Percentiles rank a stretch among this genome's conserved stretches.
Conservation (phyloP, 2,888 invertebrate genomes). For the Stictocephala bisonia region DNA sequence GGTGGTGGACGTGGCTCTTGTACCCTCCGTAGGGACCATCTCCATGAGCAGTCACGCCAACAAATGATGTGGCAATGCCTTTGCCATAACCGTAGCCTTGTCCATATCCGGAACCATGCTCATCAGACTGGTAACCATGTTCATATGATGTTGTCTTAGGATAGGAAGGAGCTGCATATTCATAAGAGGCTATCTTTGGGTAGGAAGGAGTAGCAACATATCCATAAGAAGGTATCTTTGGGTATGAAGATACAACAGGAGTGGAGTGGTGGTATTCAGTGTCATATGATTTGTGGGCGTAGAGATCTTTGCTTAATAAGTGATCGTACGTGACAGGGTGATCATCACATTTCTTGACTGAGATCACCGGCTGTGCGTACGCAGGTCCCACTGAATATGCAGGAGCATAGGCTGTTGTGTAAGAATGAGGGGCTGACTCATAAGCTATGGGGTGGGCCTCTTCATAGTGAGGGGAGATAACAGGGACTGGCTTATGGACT, state of each 20-base stretch:
- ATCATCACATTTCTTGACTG: conserved; percentile 9
- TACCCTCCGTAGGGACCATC: conserved; percentile 63
- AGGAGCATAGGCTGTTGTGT: background rate
- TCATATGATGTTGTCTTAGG: background rate
- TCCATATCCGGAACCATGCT: background rate
- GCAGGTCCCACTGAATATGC: background rate
- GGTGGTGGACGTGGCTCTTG: conserved; percentile 5
- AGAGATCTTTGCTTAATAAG: background rate
- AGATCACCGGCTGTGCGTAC: background rate
- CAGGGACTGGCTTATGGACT: conserved; percentile 29
- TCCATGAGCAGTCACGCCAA: conserved; percentile 62
- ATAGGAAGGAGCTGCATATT: background rate
- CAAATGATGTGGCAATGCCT: conserved; percentile 55
- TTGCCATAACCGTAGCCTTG: background rate
- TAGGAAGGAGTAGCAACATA: background rate
- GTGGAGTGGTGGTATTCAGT: background rate
- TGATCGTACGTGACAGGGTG: conserved; percentile 6
- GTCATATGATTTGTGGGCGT: background rate
- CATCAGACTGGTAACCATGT: background rate
- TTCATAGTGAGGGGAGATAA: background rate
- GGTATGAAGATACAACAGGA: background rate
- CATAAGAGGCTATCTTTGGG: background rate
- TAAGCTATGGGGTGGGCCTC: too few species aligned
- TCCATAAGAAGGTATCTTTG: background rate
- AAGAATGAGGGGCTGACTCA: too few species aligned